These are phyloP conservation scores for Hymenopus coronatus DNA, from an alignment of 2,888 invertebrate genomes.

Conservation along the genomic window DNA sequence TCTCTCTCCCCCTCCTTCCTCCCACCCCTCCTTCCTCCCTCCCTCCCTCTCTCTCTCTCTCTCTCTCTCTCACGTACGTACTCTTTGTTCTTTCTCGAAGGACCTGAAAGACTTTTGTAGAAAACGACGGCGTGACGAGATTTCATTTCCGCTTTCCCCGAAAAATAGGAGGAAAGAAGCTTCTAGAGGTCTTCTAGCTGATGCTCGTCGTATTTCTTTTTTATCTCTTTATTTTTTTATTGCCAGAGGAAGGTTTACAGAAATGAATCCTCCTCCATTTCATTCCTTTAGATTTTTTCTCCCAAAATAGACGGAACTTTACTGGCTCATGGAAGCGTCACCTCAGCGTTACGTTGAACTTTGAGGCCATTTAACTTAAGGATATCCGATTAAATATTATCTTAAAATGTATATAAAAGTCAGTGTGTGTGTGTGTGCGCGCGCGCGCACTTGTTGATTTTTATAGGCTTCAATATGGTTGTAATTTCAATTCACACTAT, in stretches of 20 bases:
- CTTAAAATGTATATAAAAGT: too few relatives aligned
- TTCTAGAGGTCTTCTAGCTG: not conserved
- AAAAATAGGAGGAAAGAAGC: not conserved
- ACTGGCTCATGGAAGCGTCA: not conserved
- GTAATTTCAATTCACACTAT: too few relatives aligned
- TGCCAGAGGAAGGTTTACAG: not conserved
- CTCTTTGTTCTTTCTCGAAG: not conserved
- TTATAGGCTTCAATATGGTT: too few relatives aligned
- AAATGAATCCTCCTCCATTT: not conserved
- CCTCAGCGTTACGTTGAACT: too few relatives aligned
- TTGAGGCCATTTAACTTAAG: too few relatives aligned
- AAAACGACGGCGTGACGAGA: not conserved
- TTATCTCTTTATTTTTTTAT: not conserved
- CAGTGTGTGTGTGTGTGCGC: too few relatives aligned
- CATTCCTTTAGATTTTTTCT: not conserved
- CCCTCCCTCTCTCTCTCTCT: too few relatives aligned
- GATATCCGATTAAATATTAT: too few relatives aligned
- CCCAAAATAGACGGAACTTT: not conserved
- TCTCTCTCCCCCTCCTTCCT: too few relatives aligned
- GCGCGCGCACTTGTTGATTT: too few relatives aligned
- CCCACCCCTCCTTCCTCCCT: too few relatives aligned
- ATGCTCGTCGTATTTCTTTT: not conserved
- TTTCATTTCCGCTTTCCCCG: constrained; percentile 6
- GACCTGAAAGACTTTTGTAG: not conserved
- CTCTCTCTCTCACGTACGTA: too few relatives aligned